A percentile compares a stretch with the other conserved stretches of the same genome.
These are phyloP conservation scores for Alca torda DNA, from an alignment of 2,797 vertebrate genomes.

Conservation along the genomic window DNA sequence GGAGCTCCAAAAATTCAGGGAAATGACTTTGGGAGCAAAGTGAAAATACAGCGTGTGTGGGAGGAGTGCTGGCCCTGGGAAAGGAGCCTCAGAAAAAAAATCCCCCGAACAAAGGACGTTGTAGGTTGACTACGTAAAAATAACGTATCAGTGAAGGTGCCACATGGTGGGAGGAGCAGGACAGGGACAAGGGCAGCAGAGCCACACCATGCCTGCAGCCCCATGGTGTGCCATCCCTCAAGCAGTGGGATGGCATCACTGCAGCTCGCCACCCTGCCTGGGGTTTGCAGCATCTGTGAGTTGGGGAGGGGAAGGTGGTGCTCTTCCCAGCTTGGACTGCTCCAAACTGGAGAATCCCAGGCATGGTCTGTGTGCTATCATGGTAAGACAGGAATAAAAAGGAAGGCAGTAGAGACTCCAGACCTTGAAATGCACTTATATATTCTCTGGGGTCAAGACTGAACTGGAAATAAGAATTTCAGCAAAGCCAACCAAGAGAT, in stretches of 20 bases:
- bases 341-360: background rate
- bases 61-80: background rate
- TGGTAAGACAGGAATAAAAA: background rate
- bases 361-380: background rate
- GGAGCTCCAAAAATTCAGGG: background rate
- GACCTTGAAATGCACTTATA: background rate
- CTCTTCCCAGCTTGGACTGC: background rate
- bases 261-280: background rate
- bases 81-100: fast-evolving
- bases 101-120: background rate
- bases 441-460: background rate
- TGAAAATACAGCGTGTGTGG: background rate
- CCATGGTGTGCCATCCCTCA: background rate
- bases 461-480: background rate
- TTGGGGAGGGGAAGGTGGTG: background rate
- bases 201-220: background rate
- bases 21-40: background rate
- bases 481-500: background rate
- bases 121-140: background rate
- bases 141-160: background rate
- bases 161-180: background rate
- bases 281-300: fast-evolving
- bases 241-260: background rate
- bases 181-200: background rate
- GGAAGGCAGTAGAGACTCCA: background rate